Percentiles rank a stretch among this genome's conserved stretches.
phyloP scores from a whole-genome alignment of 2,113 vertebrate genomes.

The Ploceus nigricollis region DNA sequence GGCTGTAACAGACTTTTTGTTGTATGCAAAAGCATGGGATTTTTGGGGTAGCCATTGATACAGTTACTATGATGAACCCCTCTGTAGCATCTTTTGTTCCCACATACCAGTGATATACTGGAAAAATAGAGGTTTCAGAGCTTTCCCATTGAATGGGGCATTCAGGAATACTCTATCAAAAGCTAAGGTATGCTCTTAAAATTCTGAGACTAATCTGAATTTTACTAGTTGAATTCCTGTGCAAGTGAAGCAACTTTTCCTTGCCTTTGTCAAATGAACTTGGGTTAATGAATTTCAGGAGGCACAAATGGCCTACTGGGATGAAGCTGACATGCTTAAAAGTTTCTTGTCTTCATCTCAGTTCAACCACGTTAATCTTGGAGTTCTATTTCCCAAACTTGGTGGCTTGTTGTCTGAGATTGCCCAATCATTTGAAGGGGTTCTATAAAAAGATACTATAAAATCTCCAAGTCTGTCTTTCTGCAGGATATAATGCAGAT shows the following conservation, averaged over 20 bases:
- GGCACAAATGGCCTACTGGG: background rate
- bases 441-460: background rate
- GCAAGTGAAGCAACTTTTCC: background rate
- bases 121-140: background rate
- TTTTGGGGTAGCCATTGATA: background rate
- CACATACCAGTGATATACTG: background rate
- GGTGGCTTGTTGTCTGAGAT: background rate
- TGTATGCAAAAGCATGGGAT: background rate
- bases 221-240: background rate
- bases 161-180: background rate
- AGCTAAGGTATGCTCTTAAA: background rate
- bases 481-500: constrained; percentile 7
- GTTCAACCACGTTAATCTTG: background rate
- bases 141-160: background rate
- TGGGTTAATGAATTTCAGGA: background rate
- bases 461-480: background rate
- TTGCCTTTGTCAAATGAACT: background rate
- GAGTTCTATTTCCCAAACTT: background rate
- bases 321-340: background rate
- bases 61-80: background rate
- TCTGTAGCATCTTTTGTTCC: background rate
- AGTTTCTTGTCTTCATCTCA: background rate
- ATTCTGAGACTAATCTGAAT: background rate
- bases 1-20: background rate
- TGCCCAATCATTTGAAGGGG: background rate